Base-by-base conservation (phyloP, 2,797 vertebrate genomes). In the Harpagifer antarcticus region DNA sequence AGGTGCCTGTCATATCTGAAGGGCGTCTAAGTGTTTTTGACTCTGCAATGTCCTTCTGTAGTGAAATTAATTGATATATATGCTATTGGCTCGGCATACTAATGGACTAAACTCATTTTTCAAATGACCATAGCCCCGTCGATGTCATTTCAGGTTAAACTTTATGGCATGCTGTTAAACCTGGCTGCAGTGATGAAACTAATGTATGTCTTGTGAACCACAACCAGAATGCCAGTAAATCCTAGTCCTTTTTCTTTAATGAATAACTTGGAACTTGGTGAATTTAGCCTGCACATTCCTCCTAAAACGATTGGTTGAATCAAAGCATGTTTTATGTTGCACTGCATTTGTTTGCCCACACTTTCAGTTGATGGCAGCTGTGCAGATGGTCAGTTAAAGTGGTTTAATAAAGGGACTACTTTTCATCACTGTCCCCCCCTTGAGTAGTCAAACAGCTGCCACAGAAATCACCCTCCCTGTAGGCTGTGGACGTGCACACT, bases 301-400 rank as follows among this genome's bases (percentile, higher is more conserved):
- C 68, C 61, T 64, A 40, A 37, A 43, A 64, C 42, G 44, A 31
- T 69, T 72, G 10, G 48, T 42, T 65, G 49, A 66, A 73, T 76
- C 37, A 60, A 74, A 62, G 20, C 6, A 6, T 45, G n/a, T 69
- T 76, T 63, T 48, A 67, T 81, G 37, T 55, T 68, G 60, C 62
- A 14, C 62, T 50, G 66, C 45, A 31, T 82, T 85, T 78, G 77
- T 79, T 72, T 70, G 70, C 42, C 43, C 66, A 74, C 45, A 45
- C 31, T 78, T 72, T 67, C 57, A 55, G 49, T 60, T 20, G 65
- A 54, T 59, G 54, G 65, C 27, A 48, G 73, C 73, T 61, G 71
- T 90, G 80, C 89, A 91, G 90, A 91, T 91, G 90, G 88, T 85
- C 89, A 88, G 74, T 92, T 89, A 89, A 86, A 85, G 77, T 81